Evolutionary conservation across 1,140 invertebrate species (phyloP), one percentile per base, ranked within the genome.

Genomic region (Drosophila bocki): DNA sequence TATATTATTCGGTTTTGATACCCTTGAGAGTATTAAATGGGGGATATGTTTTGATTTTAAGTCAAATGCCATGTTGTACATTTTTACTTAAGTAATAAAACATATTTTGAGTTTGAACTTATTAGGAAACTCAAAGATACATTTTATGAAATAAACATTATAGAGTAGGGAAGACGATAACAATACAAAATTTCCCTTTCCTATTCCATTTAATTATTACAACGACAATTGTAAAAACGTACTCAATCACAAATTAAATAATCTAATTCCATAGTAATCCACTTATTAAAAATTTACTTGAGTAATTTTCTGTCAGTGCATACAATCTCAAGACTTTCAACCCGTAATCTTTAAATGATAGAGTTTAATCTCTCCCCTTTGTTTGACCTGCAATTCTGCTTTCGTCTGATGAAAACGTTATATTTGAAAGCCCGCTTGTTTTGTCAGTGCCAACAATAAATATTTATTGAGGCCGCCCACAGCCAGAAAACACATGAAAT

Each of bases 381-480:
- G 8, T 33, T 41, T 32, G n/a, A 7, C 17, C 5, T 50, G n/a
- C 45, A 42, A 35, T n/a, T 69, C 15, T 8, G 15, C 19, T n/a
- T n/a, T n/a, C 2, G 29, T 1, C 35, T 50, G 37, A 71, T 48
- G 35, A 71, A 72, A 72, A 32, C 6, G n/a, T 71, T 9, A 17
- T 50, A 35, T 35, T 37, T 22, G 4, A 65, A 17, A 37, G n/a
- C 37, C 37, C 4, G n/a, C 12, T 39, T 19, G 15, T 29, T 61
- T 26, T 42, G 39, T 11, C 13, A 32, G 29, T 33, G 53, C 9
- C 15, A 50, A 45, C 44, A 57, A 57, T 58, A 51, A 75, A 74
- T 50, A 76, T 75, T 64, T 64, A 76, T 58, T 22, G 15, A 13
- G 32, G 17, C 39, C 39, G 29, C 22, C 26, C 47, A 29, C 47